phyloP scores from a whole-genome alignment of 2,797 vertebrate species.

The Anguilla anguilla region DNA sequence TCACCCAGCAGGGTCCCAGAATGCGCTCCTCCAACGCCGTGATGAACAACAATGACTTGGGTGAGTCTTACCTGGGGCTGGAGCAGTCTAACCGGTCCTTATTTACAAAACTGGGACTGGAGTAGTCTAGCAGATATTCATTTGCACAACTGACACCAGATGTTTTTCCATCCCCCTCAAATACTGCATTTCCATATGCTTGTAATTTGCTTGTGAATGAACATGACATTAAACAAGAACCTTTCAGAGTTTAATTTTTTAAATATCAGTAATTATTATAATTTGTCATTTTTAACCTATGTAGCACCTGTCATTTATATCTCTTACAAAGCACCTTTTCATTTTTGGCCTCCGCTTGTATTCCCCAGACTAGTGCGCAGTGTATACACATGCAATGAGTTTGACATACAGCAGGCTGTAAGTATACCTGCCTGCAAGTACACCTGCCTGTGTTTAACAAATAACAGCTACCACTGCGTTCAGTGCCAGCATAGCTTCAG shows the following conservation, averaged over 20 bases:
- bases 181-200: background rate
- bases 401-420: background rate
- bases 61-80: slow-evolving; percentile 67
- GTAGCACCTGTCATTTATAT: background rate
- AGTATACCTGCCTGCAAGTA: background rate
- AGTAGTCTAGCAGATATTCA: background rate
- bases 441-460: background rate
- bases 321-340: background rate
- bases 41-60: slow-evolving; percentile 98
- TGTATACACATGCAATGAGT: background rate
- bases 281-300: background rate
- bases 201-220: too few species aligned
- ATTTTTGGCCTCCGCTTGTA: background rate
- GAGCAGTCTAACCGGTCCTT: background rate
- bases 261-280: background rate
- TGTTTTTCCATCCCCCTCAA: background rate
- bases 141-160: background rate
- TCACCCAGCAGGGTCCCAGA: slow-evolving; percentile 96
- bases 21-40: slow-evolving; percentile 93
- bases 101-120: background rate
- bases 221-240: too few species aligned
- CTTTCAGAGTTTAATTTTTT: background rate
- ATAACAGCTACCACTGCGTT: background rate
- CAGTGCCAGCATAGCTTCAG: background rate
- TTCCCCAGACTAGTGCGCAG: background rate